Evolutionary conservation across 2,888 invertebrate genomes (phyloP), one percentile per base, ranked within the genome.

Genomic region (Acleris cristana): DNA sequence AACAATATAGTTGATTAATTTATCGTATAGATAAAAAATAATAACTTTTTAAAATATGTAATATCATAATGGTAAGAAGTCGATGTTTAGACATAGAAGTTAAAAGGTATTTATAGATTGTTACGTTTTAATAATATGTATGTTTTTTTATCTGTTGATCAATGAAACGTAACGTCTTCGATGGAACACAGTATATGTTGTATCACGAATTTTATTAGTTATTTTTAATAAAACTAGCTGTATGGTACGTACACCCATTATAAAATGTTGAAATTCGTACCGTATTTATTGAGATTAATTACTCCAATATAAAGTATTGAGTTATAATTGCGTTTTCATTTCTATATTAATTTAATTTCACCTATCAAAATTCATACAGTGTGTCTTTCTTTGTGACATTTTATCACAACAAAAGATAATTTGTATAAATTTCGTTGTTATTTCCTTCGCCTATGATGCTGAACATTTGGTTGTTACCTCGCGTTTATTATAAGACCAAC

Each of bases 301-400:
- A 90, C 86, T 90, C 92, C 87, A 81, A 79, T 90, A 90, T 92
- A 91, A 90, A 90, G 85, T 86, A 91, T 88, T 91, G 90, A 90
- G 90, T 92, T 92, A 84, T 83, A 72, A 67, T 64, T 65, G 56
- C 26, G 53, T 62, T 71, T 61, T 72, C 72, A 71, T 65, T 67
- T 40, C 4, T 14, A 40, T 14, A 3, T 12, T 40, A 40, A 2
- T 10, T 40, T 40, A 40, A 12, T 40, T 0, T 3, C 10, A 0
- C 40, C 40, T 40, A 1, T 40, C 40, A 40, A 14, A 19, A 10
- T 14, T 51, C 18, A 18, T 49, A 30, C 30, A 30, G 8, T 30
- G 2, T 30, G 7, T 30, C 30, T 30, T 30, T 30, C 26, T 1
- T 6, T 7, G 26, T 30, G 26, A 30, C 1, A 30, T 8, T 30